phyloP scores from a whole-genome alignment of 2,113 vertebrate species.

The cattle (Bos taurus) region DNA sequence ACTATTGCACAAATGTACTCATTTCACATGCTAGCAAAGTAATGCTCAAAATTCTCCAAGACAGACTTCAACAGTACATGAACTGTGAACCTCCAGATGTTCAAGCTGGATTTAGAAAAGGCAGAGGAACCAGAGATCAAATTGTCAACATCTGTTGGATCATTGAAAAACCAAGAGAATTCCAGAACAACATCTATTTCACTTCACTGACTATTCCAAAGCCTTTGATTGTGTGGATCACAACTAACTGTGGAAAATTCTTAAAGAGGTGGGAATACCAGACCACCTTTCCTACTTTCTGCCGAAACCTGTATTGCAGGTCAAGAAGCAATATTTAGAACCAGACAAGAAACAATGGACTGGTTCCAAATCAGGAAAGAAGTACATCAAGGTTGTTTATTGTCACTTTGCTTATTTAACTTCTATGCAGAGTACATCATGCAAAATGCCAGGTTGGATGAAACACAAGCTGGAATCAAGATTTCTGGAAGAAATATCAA shows the following conservation, averaged over 20 bases:
- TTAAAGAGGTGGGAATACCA: background rate
- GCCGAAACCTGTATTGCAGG: rapidly evolving
- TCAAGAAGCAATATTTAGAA: background rate
- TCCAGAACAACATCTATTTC: background rate
- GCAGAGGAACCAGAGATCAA: background rate
- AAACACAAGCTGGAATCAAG: background rate
- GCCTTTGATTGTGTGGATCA: background rate
- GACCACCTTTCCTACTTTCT: background rate
- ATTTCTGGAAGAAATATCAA: background rate
- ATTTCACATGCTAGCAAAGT: background rate
- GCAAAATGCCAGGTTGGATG: background rate
- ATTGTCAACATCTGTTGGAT: background rate
- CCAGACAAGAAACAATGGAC: background rate
- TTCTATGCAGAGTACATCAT: background rate
- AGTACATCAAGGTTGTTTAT: background rate
- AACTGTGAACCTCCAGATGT: background rate
- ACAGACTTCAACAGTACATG: background rate
- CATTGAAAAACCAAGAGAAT: background rate
- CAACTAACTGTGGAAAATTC: background rate
- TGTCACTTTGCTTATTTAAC: background rate
- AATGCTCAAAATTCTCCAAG: background rate
- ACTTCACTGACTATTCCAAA: background rate
- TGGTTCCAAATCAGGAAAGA: background rate
- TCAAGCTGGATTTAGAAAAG: background rate
- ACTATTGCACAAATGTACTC: background rate